Evolutionary conservation across 2,113 vertebrate genomes (phyloP).

Genomic region (Halcyon senegalensis): DNA sequence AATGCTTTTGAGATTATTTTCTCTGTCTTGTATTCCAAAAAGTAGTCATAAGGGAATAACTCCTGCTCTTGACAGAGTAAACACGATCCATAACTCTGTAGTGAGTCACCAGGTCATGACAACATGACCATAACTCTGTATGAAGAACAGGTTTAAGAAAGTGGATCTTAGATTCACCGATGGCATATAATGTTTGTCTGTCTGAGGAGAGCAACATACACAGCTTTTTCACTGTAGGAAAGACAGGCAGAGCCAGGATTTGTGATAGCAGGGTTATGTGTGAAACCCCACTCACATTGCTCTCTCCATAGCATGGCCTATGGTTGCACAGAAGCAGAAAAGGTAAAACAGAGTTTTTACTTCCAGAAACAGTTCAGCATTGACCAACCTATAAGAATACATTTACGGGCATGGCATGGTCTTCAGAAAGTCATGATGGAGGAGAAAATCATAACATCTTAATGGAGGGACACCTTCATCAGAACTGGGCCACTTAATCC

Average conservation of each 20-base stretch:
- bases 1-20: neutral
- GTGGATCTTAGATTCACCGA: neutral
- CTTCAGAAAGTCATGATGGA: neutral
- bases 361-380: neutral
- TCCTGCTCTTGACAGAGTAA: neutral
- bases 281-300: fast-evolving
- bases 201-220: neutral
- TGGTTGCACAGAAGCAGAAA: neutral
- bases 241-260: neutral
- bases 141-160: neutral
- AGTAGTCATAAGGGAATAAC: neutral
- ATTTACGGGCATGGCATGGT: fast-evolving
- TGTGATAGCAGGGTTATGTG: fast-evolving
- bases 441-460: neutral
- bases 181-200: neutral
- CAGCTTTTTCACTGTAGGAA: neutral
- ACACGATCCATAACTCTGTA: neutral
- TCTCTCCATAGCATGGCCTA: fast-evolving
- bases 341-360: fast-evolving
- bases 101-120: neutral
- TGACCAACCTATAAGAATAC: neutral
- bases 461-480: neutral
- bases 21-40: neutral
- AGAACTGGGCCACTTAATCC: neutral
- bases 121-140: neutral